These are phyloP conservation scores for Listrodromus nycthemerus DNA, from an alignment of 2,888 invertebrate species.

Conservation along the genomic window DNA sequence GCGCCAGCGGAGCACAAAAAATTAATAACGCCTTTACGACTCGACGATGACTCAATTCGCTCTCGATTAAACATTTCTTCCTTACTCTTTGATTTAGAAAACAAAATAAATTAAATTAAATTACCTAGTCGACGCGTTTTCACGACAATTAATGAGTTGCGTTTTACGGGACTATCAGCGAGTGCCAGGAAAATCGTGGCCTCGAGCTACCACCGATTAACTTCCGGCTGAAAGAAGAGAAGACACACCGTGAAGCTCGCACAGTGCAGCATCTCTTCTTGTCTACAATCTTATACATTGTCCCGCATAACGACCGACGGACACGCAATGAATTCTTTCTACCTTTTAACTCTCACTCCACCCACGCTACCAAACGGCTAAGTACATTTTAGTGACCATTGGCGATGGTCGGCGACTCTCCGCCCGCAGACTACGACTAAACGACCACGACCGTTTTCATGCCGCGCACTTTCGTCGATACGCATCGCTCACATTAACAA, in stretches of 20 bases:
- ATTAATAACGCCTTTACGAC: slow-evolving; percentile 7
- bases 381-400: slow-evolving; percentile 79
- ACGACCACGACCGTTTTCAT: slow-evolving; percentile 58
- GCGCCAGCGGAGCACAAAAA: not conserved
- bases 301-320: slow-evolving; percentile 80
- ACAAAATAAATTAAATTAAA: not conserved
- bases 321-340: slow-evolving; percentile 78
- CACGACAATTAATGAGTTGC: not conserved
- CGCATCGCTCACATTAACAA: not conserved
- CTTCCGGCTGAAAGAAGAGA: slow-evolving; percentile 22
- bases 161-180: not conserved
- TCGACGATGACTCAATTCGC: not conserved
- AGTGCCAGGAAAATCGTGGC: slow-evolving; percentile 19
- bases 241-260: slow-evolving; percentile 14
- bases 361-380: slow-evolving; percentile 59
- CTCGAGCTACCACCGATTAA: slow-evolving; percentile 33
- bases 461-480: slow-evolving; percentile 34
- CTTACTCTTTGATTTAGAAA: too few species aligned
- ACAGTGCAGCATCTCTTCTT: slow-evolving; percentile 42
- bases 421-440: slow-evolving; percentile 50
- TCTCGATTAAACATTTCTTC: not conserved
- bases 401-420: slow-evolving; percentile 62
- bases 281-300: too few species aligned
- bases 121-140: not conserved
- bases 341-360: slow-evolving; percentile 38